Base-by-base conservation (phyloP, 2,888 invertebrate genomes). In the Alsophila aescularia region DNA sequence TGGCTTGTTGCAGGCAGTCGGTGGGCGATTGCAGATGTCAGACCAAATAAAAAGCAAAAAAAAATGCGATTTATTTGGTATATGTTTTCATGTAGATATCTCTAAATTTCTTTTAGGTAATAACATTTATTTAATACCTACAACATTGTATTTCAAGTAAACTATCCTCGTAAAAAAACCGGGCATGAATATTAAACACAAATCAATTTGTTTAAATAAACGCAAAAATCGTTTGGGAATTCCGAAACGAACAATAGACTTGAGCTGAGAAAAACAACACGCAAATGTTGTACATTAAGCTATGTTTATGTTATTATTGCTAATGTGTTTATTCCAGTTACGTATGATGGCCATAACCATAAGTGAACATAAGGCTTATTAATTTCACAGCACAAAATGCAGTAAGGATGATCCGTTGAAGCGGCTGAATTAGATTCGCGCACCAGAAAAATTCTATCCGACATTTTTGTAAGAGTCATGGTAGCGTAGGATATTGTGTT, bases 291-390 rank as follows among this genome's bases (percentile, higher is more conserved):
- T 16, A 29, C 24, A 24, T 24, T 10, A 14, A 24, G 35, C 10
- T 34, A 2, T 15, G 31, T 21, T 36, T 39, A 34, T 69, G 64
- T 67, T 62, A 50, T 64, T 66, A 61, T 65, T 69, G 56, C n/a
- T n/a, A n/a, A n/a, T n/a, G 52, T 57, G 48, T 70, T 10, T 67
- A 70, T 72, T 74, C 67, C 64, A 62, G 60, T 72, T 62, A 70
- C 70, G 64, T 66, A 60, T 52, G 65, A 37, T 64, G 64, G 37
- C 24, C 52, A 59, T 47, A 51, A 52, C 29, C 29, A 29, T 10
- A 29, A 29, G 50, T 55, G 45, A 35, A 27, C 32, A 41, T 24
- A 18, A 36, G n/a, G 36, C n/a, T 29, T 29, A 29, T 10, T 29
- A n/a, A 2, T 29, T 9, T 8, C 29, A 16, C 32, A 32, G 9